phyloP scores from a whole-genome alignment of 2,888 invertebrate genomes.

The Cistogaster globosa region DNA sequence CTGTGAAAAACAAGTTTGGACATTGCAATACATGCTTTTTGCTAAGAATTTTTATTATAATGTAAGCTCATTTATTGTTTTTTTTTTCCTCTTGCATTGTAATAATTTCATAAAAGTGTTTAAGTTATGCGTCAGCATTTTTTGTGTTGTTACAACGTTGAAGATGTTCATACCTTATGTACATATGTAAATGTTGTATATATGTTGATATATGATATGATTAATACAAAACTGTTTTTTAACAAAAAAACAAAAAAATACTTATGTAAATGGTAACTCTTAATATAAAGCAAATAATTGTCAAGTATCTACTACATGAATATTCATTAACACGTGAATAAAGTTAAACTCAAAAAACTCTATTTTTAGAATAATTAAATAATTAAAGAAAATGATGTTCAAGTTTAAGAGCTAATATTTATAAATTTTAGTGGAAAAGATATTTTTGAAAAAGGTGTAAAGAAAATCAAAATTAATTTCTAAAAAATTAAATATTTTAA shows the following conservation, averaged over 20 bases:
- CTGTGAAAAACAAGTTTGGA: background rate
- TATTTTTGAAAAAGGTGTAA: no score
- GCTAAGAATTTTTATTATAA: constrained; percentile 24
- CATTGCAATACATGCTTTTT: background rate
- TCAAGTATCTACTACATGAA: background rate
- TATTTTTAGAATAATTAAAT: no score
- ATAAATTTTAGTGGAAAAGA: no score
- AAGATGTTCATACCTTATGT: constrained; percentile 40
- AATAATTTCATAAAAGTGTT: constrained; percentile 66
- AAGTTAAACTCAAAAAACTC: no score
- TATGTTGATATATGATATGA: constrained; percentile 17
- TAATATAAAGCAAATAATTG: background rate
- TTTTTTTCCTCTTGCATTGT: constrained; percentile 8
- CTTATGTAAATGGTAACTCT: constrained; percentile 15
- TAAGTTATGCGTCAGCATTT: constrained; percentile 68
- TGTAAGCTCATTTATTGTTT: constrained; percentile 24
- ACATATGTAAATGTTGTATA: constrained; percentile 1
- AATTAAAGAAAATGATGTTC: no score
- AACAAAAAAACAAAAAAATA: background rate
- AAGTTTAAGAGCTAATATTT: no score
- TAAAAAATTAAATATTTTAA: no score
- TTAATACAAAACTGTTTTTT: constrained; percentile 33
- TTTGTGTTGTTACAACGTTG: constrained; percentile 47
- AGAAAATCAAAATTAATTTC: no score
- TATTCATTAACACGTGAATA: background rate